A percentile compares a stretch with the other conserved stretches of the same genome.
Evolutionary conservation across 2,888 invertebrate species (phyloP).

Genomic region (Tetropium fuscum): DNA sequence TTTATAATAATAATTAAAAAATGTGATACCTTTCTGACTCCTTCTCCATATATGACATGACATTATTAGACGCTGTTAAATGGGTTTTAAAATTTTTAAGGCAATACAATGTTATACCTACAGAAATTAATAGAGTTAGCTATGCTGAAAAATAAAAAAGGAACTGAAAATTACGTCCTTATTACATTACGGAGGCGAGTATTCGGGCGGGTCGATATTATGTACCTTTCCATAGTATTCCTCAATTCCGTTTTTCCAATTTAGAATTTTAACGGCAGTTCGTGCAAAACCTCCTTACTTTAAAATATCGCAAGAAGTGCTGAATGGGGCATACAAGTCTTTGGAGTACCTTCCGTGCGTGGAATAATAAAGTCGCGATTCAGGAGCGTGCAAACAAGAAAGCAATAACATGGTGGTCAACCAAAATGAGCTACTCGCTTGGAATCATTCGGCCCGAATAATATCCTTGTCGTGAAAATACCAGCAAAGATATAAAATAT

Average conservation of each 20-base stretch:
- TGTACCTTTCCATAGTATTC: no score
- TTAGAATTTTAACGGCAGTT: slow-evolving; percentile 55
- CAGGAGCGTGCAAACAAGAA: slow-evolving; percentile 52
- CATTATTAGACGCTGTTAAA: no score
- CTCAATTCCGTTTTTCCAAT: slow-evolving; percentile 29
- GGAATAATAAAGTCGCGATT: slow-evolving; percentile 46
- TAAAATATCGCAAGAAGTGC: slow-evolving; percentile 54
- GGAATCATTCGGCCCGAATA: slow-evolving; percentile 61
- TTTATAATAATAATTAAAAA: no score
- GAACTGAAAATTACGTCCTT: no score
- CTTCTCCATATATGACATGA: no score
- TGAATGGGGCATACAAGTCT: slow-evolving; percentile 56
- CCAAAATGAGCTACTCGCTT: slow-evolving; percentile 61
- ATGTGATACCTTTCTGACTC: no score
- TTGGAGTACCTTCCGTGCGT: slow-evolving; percentile 56
- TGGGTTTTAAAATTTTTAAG: no score
- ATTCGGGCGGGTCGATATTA: no score
- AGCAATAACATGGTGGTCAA: slow-evolving; percentile 63
- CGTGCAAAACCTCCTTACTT: slow-evolving; percentile 51
- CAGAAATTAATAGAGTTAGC: no score
- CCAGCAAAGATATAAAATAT: slow-evolving; percentile 65
- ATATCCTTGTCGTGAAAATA: slow-evolving; percentile 61
- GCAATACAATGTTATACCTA: no score
- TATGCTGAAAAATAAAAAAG: no score
- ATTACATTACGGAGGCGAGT: no score